Evolutionary conservation across 2,113 vertebrate species (phyloP).

Genomic region (Neolamprologus cancellatus): DNA sequence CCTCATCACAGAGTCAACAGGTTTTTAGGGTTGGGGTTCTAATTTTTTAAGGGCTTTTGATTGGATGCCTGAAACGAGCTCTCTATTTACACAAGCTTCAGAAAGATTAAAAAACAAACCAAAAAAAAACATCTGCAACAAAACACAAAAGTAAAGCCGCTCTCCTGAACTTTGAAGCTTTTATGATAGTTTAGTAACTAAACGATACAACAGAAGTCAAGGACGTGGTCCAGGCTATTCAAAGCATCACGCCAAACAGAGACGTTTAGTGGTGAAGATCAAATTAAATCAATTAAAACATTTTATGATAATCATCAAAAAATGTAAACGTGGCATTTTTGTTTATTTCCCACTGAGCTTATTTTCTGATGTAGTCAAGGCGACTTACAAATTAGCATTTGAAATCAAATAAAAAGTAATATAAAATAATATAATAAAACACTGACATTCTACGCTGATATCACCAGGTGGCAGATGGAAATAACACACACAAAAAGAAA

Average conservation of each 20-base stretch:
- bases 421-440: not conserved
- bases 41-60: not conserved
- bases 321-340: not conserved
- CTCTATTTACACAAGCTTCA: not conserved
- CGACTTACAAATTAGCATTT: not conserved
- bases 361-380: not conserved
- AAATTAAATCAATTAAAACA: not conserved
- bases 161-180: not conserved
- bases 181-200: not conserved
- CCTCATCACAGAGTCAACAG: not conserved
- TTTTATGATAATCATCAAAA: not conserved
- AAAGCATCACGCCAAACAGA: not conserved
- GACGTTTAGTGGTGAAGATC: fast-evolving
- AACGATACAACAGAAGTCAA: not conserved
- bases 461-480: not conserved
- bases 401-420: not conserved
- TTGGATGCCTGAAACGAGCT: fast-evolving
- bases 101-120: not conserved
- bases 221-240: fast-evolving
- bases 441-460: not conserved
- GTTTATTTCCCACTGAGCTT: not conserved
- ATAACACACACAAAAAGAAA: not conserved
- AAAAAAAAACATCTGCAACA: not conserved
- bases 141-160: not conserved
- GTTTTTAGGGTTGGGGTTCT: not conserved